Evolutionary conservation across 2,113 vertebrate species (phyloP).

Genomic region (Bostrychus sinensis): DNA sequence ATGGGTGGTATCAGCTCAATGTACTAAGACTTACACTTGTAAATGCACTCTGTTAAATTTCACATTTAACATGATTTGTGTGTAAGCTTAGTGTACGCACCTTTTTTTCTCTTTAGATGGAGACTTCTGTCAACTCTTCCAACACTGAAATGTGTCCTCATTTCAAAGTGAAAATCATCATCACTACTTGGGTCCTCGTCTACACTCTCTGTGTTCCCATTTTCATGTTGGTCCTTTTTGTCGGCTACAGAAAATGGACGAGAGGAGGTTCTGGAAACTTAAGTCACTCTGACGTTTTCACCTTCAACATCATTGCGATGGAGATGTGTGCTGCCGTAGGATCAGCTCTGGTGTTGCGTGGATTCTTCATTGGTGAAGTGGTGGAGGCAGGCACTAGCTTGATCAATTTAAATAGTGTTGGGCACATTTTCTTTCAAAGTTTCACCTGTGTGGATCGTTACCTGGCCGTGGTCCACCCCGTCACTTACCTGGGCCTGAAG

Average conservation of each 20-base stretch:
- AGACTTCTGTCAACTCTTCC: background rate
- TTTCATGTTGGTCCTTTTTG: background rate
- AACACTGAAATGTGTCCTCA: background rate
- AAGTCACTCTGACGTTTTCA: background rate
- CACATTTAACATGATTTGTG: too few relatives aligned
- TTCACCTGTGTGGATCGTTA: background rate
- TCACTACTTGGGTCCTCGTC: background rate
- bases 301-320: background rate
- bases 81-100: too few relatives aligned
- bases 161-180: background rate
- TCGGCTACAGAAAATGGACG: background rate
- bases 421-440: slow-evolving; percentile 4
- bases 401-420: too few relatives aligned
- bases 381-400: background rate
- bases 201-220: background rate
- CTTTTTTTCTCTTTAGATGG: background rate
- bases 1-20: too few relatives aligned
- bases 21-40: too few relatives aligned
- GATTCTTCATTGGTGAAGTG: background rate
- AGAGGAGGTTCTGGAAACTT: background rate
- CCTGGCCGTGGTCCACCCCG: background rate
- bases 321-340: background rate
- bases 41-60: too few relatives aligned
- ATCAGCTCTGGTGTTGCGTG: background rate
- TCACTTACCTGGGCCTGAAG: background rate